These are phyloP conservation scores for Drosophila dunni DNA, from an alignment of 1,140 invertebrate genomes.

Conservation along the genomic window DNA sequence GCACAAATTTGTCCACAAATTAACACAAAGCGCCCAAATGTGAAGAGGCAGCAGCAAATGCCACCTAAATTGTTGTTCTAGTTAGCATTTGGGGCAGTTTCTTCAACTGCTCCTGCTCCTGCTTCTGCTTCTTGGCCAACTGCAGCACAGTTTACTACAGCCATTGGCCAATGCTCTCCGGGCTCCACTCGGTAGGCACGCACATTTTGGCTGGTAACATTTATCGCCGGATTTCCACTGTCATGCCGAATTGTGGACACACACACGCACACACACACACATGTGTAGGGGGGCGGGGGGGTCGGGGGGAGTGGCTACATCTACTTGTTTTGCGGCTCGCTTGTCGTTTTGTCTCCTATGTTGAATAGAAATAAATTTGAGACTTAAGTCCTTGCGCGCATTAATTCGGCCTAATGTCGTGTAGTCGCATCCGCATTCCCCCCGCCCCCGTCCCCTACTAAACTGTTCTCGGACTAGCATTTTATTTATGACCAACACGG, in stretches of 20 bases:
- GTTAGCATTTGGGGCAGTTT: constrained; percentile 59
- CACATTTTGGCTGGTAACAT: constrained; percentile 80
- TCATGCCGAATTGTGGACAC: constrained; percentile 76
- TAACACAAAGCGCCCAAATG: constrained; percentile 72
- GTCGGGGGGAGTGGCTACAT: not conserved
- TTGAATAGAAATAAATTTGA: constrained; percentile 82
- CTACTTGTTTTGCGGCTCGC: constrained; percentile 69
- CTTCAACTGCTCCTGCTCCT: too few relatives aligned
- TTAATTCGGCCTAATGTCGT: constrained; percentile 83
- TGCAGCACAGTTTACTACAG: not conserved
- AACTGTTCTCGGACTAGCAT: constrained; percentile 79
- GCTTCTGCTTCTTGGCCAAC: not conserved
- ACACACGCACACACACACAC: constrained; percentile 26
- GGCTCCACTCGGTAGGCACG: constrained; percentile 66
- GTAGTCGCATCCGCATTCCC: constrained; percentile 66
- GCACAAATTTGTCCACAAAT: constrained; percentile 81
- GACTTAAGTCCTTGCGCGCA: constrained; percentile 82
- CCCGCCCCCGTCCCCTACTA: not conserved
- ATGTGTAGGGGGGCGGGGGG: too few relatives aligned
- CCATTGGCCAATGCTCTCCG: not conserved
- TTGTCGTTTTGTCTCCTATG: constrained; percentile 79
- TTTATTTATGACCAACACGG: constrained; percentile 69
- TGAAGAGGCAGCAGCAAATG: constrained; percentile 29
- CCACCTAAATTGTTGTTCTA: constrained; percentile 78
- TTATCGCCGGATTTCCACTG: constrained; percentile 83